phyloP scores from a whole-genome alignment of 2,113 vertebrate genomes.

The Eurystomus gularis region DNA sequence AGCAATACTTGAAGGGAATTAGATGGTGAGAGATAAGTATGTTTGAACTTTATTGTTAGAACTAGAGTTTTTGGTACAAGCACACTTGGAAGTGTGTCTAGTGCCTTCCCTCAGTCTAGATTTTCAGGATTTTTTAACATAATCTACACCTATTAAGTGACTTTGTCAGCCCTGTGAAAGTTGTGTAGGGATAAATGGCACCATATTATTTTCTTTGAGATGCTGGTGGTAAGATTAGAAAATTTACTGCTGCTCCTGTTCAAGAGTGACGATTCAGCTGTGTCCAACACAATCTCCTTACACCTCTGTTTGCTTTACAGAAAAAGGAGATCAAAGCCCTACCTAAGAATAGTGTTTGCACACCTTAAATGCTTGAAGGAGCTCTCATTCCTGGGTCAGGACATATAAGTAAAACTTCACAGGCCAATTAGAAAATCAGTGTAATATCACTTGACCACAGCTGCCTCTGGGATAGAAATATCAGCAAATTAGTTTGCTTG shows the following conservation, averaged over 20 bases:
- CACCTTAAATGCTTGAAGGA: not conserved
- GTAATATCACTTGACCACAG: not conserved
- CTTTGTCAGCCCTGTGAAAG: not conserved
- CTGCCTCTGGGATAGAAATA: not conserved
- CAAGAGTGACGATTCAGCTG: not conserved
- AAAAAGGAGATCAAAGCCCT: not conserved
- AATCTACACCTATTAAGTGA: not conserved
- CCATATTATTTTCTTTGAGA: not conserved
- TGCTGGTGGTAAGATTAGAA: not conserved
- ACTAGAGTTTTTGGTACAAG: not conserved
- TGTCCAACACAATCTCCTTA: not conserved
- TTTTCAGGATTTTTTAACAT: not conserved
- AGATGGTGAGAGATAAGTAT: not conserved
- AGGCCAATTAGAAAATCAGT: not conserved
- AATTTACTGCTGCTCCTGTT: not conserved
- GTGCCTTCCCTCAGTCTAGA: not conserved
- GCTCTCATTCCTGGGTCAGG: not conserved
- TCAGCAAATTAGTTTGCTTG: not conserved
- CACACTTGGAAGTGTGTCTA: not conserved
- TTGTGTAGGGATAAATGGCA: not conserved
- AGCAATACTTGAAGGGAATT: not conserved
- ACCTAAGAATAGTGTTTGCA: not conserved
- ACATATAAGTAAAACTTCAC: not conserved
- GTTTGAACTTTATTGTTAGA: not conserved
- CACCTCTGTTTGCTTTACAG: not conserved